Conservation (phyloP, 2,797 vertebrate genomes). For the Tokudaia tokunoshimensis region DNA sequence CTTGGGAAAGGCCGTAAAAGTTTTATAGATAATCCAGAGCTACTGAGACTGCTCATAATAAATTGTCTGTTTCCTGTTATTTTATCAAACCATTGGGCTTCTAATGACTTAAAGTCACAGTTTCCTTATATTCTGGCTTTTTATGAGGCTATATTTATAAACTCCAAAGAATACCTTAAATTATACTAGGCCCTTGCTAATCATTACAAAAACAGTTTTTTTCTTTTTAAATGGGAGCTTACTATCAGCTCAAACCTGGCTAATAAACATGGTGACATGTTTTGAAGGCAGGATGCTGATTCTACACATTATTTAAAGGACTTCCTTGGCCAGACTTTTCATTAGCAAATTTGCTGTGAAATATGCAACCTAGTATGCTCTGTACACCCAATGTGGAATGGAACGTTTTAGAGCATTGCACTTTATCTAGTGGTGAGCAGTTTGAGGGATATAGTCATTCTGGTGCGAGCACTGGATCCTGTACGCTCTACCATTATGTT, state of each 20-base stretch:
- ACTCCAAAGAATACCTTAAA: constrained; percentile 91
- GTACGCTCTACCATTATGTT: background rate
- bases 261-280: constrained; percentile 83
- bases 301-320: constrained; percentile 73
- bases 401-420: background rate
- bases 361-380: constrained; percentile 12
- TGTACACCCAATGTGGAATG: background rate
- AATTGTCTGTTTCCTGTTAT: constrained; percentile 98
- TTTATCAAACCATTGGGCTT: constrained; percentile 95
- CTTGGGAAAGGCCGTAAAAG: constrained; percentile 97
- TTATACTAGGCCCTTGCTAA: constrained; percentile 88
- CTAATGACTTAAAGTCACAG: constrained; percentile 94
- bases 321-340: constrained; percentile 75
- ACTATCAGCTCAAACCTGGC: constrained; percentile 78
- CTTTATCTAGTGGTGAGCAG: constrained; percentile 12
- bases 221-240: constrained; percentile 78
- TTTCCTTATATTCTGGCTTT: constrained; percentile 87
- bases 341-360: constrained; percentile 73
- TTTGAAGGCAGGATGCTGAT: constrained; percentile 68
- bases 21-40: constrained; percentile 99
- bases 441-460: background rate
- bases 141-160: constrained; percentile 90
- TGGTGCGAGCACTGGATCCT: background rate
- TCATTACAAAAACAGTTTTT: constrained; percentile 82
- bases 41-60: constrained; percentile 95